A percentile compares a stretch with the other conserved stretches of the same genome.
phyloP scores from a whole-genome alignment of 2,888 invertebrate genomes.

The Yponomeuta evonymella region DNA sequence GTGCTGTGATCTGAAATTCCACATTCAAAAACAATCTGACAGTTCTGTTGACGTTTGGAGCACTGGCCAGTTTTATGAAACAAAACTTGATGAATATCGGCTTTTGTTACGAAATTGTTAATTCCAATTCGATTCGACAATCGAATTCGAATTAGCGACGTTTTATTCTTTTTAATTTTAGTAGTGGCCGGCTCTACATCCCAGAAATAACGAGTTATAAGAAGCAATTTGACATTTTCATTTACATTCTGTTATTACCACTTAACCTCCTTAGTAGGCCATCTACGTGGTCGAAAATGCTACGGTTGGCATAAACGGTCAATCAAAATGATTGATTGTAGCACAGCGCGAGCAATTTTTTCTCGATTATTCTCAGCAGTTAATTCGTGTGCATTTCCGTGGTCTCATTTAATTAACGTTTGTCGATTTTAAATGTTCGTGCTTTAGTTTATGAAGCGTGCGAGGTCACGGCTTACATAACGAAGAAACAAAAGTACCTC shows the following conservation, averaged over 20 bases:
- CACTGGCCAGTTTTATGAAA: not conserved
- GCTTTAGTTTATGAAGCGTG: not conserved
- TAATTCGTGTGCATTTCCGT: not conserved
- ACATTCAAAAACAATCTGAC: not conserved
- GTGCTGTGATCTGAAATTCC: conserved; percentile 38
- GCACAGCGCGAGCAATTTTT: not conserved
- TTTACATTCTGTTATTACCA: not conserved
- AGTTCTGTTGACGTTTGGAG: not conserved
- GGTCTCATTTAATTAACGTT: not conserved
- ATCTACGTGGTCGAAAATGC: not conserved
- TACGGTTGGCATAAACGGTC: not conserved
- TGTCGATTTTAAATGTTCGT: not conserved
- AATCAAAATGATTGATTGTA: not conserved
- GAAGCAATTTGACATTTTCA: not conserved
- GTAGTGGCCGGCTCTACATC: not conserved
- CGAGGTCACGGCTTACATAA: not conserved
- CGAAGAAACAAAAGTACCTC: not conserved
- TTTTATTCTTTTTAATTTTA: no score
- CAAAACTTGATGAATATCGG: not conserved
- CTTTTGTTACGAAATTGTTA: no score
- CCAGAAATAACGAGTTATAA: not conserved
- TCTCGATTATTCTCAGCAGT: not conserved
- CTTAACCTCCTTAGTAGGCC: not conserved
- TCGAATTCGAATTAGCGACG: no score
- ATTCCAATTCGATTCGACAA: no score